Percentiles rank a stretch among this genome's conserved stretches.
Conservation (phyloP, 1,140 invertebrate genomes). For the Pectinophora gossypiella region DNA sequence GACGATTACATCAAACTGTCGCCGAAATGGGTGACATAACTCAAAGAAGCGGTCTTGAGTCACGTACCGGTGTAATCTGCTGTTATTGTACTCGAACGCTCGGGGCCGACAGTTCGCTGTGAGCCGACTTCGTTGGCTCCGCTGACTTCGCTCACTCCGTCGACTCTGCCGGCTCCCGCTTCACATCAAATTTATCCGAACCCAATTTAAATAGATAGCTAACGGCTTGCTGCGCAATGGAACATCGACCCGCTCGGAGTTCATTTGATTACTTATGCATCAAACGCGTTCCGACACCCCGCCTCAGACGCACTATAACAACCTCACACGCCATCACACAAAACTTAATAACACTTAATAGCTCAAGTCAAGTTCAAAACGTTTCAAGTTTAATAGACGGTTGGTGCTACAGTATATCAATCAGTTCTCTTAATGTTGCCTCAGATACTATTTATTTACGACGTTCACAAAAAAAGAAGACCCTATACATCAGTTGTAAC, state of each 20-base stretch:
- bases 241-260: conserved; percentile 49
- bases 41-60: conserved; percentile 23
- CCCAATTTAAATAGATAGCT: conserved; percentile 63
- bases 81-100: conserved; percentile 30
- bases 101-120: conserved; percentile 11
- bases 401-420: conserved; percentile 24
- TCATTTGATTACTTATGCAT: conserved; percentile 62
- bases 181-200: conserved; percentile 46
- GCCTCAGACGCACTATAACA: conserved; percentile 16
- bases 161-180: conserved; percentile 16
- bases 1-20: neutral
- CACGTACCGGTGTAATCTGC: conserved; percentile 38
- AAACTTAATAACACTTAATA: conserved; percentile 33
- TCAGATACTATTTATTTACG: conserved; percentile 1
- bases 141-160: too few relatives aligned
- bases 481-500: conserved; percentile 1
- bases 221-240: conserved; percentile 62
- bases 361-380: conserved; percentile 33
- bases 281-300: conserved; percentile 45
- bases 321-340: conserved; percentile 15
- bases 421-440: conserved; percentile 13
- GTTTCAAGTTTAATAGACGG: conserved; percentile 27
- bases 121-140: too few relatives aligned
- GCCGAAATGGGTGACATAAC: conserved; percentile 28
- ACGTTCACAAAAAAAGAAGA: neutral